Conservation (phyloP, 2,113 vertebrate species). For the Misgurnus anguillicaudatus region DNA sequence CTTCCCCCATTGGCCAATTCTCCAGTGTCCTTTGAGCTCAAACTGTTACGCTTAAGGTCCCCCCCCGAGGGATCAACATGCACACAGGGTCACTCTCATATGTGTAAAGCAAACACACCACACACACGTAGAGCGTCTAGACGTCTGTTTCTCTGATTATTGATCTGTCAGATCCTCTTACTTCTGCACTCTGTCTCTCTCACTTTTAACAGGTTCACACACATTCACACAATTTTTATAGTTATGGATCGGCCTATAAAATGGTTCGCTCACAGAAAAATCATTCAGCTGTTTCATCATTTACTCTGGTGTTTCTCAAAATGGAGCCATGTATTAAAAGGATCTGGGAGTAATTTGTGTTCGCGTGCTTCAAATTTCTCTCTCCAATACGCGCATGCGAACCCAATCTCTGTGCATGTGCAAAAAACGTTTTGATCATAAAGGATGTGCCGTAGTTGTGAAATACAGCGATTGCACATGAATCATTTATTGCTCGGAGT, state of each 20-base stretch:
- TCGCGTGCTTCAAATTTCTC: constrained; percentile 6
- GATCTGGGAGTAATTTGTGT: constrained; percentile 27
- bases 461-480: constrained; percentile 29
- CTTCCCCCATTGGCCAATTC: constrained; percentile 20
- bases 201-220: constrained; percentile 42
- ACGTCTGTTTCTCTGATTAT: constrained; percentile 42
- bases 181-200: constrained; percentile 14
- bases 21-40: constrained; percentile 26
- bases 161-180: constrained; percentile 44
- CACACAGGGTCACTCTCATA: not conserved
- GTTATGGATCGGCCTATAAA: constrained; percentile 32
- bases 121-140: constrained; percentile 50
- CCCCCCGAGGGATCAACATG: constrained; percentile 34
- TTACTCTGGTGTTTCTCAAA: constrained; percentile 19
- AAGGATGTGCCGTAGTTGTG: constrained; percentile 24
- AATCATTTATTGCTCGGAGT: constrained; percentile 36
- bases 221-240: constrained; percentile 28
- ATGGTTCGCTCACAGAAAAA: constrained; percentile 27
- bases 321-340: constrained; percentile 21
- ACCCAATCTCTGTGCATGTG: not conserved
- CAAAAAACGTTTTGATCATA: constrained; percentile 26
- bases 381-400: not conserved
- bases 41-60: constrained; percentile 37
- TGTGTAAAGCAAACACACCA: not conserved
- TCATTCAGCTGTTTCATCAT: constrained; percentile 32